Percentiles rank a stretch among this genome's conserved stretches.
These are phyloP conservation scores for Anomalospiza imberbis DNA, from an alignment of 2,797 vertebrate species.

Conservation along the genomic window DNA sequence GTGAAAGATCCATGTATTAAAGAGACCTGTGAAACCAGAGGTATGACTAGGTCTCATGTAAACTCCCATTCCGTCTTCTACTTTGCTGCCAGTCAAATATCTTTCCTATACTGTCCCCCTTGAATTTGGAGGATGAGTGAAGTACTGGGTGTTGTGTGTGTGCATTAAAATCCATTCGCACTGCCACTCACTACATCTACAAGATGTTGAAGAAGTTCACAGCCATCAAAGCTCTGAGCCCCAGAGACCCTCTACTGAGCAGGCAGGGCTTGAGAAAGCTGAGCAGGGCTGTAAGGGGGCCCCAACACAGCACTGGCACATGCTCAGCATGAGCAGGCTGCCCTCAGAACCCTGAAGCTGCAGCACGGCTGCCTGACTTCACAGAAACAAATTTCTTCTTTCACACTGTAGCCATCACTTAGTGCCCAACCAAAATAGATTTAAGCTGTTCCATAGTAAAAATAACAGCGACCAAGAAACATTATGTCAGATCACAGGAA, in stretches of 20 bases:
- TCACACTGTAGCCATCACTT: neutral
- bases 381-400: neutral
- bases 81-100: neutral
- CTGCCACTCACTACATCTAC: neutral
- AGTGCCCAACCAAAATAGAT: neutral
- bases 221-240: neutral
- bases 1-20: neutral
- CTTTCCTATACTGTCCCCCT: neutral
- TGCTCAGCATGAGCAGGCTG: neutral
- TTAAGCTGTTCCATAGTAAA: neutral
- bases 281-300: neutral
- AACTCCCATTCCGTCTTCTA: accelerated
- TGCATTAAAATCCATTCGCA: neutral
- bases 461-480: neutral
- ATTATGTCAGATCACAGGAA: conserved; percentile 3
- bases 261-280: accelerated
- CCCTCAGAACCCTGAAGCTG: neutral
- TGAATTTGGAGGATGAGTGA: neutral
- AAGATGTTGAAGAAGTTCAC: neutral
- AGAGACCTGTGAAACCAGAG: neutral
- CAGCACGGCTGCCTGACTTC: accelerated
- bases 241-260: neutral
- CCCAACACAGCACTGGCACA: neutral
- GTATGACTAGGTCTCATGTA: neutral
- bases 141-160: accelerated